phyloP scores from a whole-genome alignment of 2,888 invertebrate species.

The Epiperipatus broadwayi region DNA sequence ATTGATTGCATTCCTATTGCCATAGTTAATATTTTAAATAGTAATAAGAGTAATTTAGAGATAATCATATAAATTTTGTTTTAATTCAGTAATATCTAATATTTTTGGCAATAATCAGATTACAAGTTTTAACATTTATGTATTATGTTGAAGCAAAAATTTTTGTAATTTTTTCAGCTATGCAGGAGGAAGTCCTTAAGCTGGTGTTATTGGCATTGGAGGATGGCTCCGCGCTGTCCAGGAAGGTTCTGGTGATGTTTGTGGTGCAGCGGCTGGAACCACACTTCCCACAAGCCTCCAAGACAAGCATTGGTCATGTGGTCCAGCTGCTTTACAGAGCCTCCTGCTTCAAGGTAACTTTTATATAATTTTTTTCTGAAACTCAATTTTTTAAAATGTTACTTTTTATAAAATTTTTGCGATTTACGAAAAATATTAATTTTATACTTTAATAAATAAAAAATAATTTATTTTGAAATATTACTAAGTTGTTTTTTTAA shows the following conservation, averaged over 20 bases:
- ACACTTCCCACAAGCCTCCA: slow-evolving; percentile 85
- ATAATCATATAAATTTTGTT: too few species aligned
- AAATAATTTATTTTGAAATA: too few species aligned
- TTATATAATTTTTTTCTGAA: neutral
- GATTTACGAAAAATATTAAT: too few species aligned
- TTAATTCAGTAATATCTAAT: too few species aligned
- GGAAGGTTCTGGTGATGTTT: slow-evolving; percentile 92
- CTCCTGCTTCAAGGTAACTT: slow-evolving; percentile 78
- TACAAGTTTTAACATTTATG: neutral
- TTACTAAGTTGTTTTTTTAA: too few species aligned
- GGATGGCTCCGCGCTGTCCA: slow-evolving; percentile 78
- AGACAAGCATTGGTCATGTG: slow-evolving; percentile 96
- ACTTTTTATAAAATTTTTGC: neutral
- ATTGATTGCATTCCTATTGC: too few species aligned
- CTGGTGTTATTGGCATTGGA: slow-evolving; percentile 79
- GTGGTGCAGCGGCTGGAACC: slow-evolving; percentile 90
- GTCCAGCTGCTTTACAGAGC: slow-evolving; percentile 92
- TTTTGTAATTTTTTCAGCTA: slow-evolving; percentile 44
- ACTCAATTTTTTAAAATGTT: neutral
- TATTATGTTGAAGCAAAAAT: too few species aligned
- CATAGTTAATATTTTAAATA: too few species aligned
- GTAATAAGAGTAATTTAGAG: too few species aligned
- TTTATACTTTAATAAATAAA: too few species aligned
- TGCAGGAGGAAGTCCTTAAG: slow-evolving; percentile 96
- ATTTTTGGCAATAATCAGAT: too few species aligned